Evolutionary conservation across 2,888 invertebrate species (phyloP), one percentile per base, ranked within the genome.

Genomic region (Thera britannica): DNA sequence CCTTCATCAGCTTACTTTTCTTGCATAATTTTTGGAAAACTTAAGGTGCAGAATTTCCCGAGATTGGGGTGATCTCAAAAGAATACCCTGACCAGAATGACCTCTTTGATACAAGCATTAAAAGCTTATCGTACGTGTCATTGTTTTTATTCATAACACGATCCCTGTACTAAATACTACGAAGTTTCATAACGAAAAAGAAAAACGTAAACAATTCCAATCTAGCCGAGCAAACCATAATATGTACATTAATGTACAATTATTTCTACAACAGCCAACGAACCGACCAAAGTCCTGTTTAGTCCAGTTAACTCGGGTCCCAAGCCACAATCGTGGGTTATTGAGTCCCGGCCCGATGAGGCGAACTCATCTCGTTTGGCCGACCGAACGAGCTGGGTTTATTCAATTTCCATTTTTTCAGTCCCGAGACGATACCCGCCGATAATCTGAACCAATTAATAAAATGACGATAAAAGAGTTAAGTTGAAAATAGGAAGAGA

Each of bases 311-410:
- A 68, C 68, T 58, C 69, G 58, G 67, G 62, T 73, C 77, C 72
- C 77, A 61, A 62, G 65, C 71, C 73, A 74, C 76, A 74, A 75
- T 75, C 71, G 72, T 59, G 58, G 68, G 70, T 76, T 73, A 76
- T 76, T 72, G 77, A 77, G 74, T 75, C 72, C 68, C 38, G 67
- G 65, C 65, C 65, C 77, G 76, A 77, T 78, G 77, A 77, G 68
- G 69, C 76, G 71, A 56, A 65, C 68, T 77, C 77, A 77, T 73
- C 76, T 78, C 75, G 73, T 79, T 76, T 72, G 68, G 72, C 70
- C 74, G 60, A 61, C 67, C 67, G 75, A 77, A 73, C 77, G 75
- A 74, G 68, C 70, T 72, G 63, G 64, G 68, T 75, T 72, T 76
- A 77, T 77, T 77, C 75, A 77, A 77, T 76, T 77, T 76, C 72